Evolutionary conservation across 2,888 invertebrate genomes (phyloP).

Genomic region (Panzeria rudis): DNA sequence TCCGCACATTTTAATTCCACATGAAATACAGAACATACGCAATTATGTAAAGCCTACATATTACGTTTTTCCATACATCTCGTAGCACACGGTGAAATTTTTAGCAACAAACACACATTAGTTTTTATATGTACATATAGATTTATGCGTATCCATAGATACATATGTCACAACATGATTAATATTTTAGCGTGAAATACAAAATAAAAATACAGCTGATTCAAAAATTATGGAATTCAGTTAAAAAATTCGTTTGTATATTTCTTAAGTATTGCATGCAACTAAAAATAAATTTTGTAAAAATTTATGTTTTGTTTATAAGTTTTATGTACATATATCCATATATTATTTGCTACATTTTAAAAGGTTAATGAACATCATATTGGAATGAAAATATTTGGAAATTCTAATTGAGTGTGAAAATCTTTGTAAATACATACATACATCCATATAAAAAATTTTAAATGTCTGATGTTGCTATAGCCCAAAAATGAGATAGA

Average conservation of each 20-base stretch:
- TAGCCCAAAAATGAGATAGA: no score
- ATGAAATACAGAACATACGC: no score
- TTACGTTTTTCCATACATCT: no score
- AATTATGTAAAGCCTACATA: no score
- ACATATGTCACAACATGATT: no score
- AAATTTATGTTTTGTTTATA: not conserved
- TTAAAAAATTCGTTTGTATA: not conserved
- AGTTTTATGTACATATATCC: no score
- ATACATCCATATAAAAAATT: no score
- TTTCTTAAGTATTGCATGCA: not conserved
- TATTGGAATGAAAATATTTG: not conserved
- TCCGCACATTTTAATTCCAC: no score
- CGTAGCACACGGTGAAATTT: no score
- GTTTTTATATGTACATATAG: not conserved
- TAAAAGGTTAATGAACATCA: constrained; percentile 1
- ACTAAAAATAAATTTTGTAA: not conserved
- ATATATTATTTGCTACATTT: not conserved
- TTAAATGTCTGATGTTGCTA: no score
- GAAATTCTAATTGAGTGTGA: not conserved
- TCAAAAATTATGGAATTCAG: not conserved
- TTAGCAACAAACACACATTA: no score
- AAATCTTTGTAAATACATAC: not conserved
- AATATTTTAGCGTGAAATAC: no score
- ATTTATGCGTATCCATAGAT: not conserved
- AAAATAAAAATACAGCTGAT: not conserved